Conservation (phyloP, 2,888 invertebrate genomes). For the Xylota segnis region DNA sequence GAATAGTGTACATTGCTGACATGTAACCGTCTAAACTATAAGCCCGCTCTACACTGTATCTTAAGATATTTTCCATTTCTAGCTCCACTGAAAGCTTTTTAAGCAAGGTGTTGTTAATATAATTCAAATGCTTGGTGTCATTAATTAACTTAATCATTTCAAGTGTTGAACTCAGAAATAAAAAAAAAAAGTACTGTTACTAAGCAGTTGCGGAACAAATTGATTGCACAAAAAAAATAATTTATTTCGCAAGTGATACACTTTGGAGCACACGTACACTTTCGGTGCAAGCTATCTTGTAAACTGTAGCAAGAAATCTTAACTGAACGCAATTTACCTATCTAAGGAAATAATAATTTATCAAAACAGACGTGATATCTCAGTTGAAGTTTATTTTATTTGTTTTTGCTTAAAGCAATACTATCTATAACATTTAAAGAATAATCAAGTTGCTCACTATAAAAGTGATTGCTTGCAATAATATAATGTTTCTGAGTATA, state of each 20-base stretch:
- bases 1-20: neutral
- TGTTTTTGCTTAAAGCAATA: neutral
- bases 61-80: neutral
- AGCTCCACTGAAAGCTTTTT: neutral
- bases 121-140: constrained; percentile 10
- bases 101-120: neutral
- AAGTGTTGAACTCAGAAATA: neutral
- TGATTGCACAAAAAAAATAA: neutral
- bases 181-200: neutral
- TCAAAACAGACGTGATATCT: neutral
- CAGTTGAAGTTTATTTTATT: neutral
- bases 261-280: neutral
- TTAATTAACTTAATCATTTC: neutral
- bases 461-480: neutral
- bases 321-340: neutral
- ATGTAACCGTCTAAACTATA: constrained; percentile 6
- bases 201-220: neutral
- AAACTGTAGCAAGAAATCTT: neutral
- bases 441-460: neutral
- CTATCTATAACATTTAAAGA: neutral
- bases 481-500: neutral
- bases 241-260: neutral
- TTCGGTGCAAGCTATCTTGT: neutral
- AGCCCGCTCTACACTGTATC: constrained; percentile 1
- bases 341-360: neutral